Percentiles rank a stretch among this genome's conserved stretches.
Evolutionary conservation across 2,797 vertebrate species (phyloP).

Genomic region (Platyrinchus mystaceus): DNA sequence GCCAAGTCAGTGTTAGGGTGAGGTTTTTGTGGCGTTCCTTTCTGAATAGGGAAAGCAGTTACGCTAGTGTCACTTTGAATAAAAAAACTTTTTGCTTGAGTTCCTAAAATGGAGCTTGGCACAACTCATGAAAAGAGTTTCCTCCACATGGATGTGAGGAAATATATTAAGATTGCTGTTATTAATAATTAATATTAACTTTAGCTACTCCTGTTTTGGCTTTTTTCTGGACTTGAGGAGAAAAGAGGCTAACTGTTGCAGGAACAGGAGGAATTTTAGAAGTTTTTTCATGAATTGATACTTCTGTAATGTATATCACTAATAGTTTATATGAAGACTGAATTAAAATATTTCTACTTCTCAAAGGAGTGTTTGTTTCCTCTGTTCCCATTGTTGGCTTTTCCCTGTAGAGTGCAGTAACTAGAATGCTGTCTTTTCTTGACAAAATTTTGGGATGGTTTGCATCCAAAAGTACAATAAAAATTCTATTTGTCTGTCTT

Average conservation of each 20-base stretch:
- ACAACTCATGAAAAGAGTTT: background rate
- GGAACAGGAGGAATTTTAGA: background rate
- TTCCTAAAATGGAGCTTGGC: background rate
- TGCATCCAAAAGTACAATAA: background rate
- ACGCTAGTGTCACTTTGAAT: background rate
- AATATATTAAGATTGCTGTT: background rate
- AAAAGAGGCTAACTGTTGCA: background rate
- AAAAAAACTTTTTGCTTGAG: background rate
- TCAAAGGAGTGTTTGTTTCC: background rate
- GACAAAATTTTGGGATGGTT: background rate
- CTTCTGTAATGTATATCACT: background rate
- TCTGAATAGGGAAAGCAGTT: background rate
- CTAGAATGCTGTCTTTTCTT: background rate
- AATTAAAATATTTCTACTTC: slow-evolving; percentile 47
- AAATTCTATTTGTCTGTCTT: background rate
- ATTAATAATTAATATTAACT: background rate
- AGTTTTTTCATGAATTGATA: background rate
- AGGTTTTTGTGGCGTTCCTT: background rate
- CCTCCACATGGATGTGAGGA: background rate
- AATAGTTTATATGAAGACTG: background rate
- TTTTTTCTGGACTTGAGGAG: background rate
- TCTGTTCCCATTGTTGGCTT: background rate
- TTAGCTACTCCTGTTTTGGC: background rate
- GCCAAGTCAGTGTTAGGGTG: background rate
- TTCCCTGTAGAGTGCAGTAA: background rate